phyloP scores from a whole-genome alignment of 2,113 vertebrate genomes.

The Nycticebus coucang region DNA sequence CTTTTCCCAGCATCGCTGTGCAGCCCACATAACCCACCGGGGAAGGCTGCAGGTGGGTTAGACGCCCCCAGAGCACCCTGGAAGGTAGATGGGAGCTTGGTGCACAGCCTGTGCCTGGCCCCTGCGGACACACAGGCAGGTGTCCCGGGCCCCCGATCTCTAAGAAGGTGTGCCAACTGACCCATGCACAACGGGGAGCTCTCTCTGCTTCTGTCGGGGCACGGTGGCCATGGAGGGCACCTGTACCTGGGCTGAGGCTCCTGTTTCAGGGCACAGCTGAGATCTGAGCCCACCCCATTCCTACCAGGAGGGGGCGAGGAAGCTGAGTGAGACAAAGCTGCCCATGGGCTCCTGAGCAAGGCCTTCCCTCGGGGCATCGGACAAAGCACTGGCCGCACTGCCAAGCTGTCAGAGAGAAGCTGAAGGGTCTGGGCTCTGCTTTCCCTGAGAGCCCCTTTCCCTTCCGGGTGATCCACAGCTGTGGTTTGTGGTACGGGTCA shows the following conservation, averaged over 20 bases:
- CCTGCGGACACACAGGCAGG: no score
- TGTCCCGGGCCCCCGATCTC: neutral
- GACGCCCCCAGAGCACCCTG: accelerated
- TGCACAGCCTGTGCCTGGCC: no score
- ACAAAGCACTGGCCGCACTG: accelerated
- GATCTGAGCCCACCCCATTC: neutral
- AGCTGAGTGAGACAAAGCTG: accelerated
- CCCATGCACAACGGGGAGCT: accelerated
- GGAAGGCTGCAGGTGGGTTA: no score
- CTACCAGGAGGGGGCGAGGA: accelerated
- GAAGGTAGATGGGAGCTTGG: accelerated
- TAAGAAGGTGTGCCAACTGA: accelerated
- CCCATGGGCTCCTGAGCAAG: accelerated
- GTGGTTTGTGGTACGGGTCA: accelerated
- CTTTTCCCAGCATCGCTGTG: accelerated
- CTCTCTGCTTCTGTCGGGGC: neutral
- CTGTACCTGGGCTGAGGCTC: neutral
- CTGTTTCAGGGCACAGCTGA: neutral
- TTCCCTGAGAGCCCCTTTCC: neutral
- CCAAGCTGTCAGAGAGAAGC: accelerated
- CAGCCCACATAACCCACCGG: accelerated
- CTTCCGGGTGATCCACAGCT: accelerated
- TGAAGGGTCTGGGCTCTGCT: accelerated
- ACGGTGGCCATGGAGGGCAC: accelerated
- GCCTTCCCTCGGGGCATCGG: accelerated